Base-by-base conservation (phyloP, 1,140 invertebrate genomes). In the Rhagoletis pomonella region DNA sequence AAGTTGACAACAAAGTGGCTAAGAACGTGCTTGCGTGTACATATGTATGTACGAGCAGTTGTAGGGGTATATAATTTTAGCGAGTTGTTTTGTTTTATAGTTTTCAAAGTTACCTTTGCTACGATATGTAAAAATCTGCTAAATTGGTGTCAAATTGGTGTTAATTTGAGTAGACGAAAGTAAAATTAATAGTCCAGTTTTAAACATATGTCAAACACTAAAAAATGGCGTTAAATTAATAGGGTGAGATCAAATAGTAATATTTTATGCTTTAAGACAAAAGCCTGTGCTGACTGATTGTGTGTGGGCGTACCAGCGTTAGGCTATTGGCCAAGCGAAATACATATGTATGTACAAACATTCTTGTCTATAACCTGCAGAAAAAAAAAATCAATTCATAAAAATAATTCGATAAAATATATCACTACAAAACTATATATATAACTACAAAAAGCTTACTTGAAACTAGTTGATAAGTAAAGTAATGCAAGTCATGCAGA, bases 1-100 rank as follows among this genome's bases (percentile, higher is more conserved):
- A 73, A 73, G 67, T 73, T 73, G 67, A 47, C 67, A 73, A 73
- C 67, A 73, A 17, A 12, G 4, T 73, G 39, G 14, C 67, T 73
- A 44, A 73, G 67, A 73, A 73, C 67, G 67, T 73, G 67, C 14
- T 44, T 42, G 39, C 42, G 9, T 17, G 10, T 5, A 17, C 4
- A 17, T 73, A 73, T 29, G 29, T 29, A 29, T 29, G 29, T 29
- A 29, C 29, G 29, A 29, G 29, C 29, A 29, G 29, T 29, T 14
- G 17, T n/a, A n/a, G 1, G 4, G 60, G 60, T 4, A 4, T 12
- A 14, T 14, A 62, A 3, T n/a, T 62, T 3, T 62, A n/a, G 29
- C 29, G 29, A 29, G 29, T 14, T 62, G 10, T 62, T 62, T 62
- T 62, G 10, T 17, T 5, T 73, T 73, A 47, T 1, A 73, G 44